These are phyloP conservation scores for Crenichthys baileyi DNA, from an alignment of 2,797 vertebrate genomes.

Conservation along the genomic window DNA sequence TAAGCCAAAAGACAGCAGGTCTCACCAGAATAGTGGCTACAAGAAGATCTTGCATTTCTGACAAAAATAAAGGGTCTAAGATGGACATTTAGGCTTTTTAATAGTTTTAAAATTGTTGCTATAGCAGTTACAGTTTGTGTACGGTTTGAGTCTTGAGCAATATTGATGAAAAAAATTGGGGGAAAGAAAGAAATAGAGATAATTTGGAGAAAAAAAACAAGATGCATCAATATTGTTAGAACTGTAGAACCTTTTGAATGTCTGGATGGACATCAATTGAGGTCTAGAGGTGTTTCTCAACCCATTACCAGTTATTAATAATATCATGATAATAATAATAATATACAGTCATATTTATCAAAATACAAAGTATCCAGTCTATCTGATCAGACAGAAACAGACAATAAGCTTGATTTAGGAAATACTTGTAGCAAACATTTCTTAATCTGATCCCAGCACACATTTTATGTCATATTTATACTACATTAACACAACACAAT, in stretches of 20 bases:
- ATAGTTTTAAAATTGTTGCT: neutral
- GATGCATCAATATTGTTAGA: too few relatives aligned
- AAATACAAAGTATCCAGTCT: neutral
- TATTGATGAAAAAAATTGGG: neutral
- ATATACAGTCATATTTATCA: neutral
- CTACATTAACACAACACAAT: too few relatives aligned
- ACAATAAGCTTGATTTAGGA: neutral
- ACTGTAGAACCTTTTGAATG: neutral
- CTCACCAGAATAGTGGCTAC: neutral
- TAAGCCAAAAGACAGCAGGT: constrained; percentile 65
- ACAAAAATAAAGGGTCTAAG: constrained; percentile 21
- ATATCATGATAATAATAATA: too few relatives aligned
- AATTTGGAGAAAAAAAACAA: neutral
- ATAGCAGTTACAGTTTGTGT: neutral
- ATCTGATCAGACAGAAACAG: neutral
- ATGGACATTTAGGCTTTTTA: constrained; percentile 1
- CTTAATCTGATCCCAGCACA: neutral
- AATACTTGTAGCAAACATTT: neutral
- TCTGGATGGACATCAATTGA: neutral
- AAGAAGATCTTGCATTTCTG: constrained; percentile 19
- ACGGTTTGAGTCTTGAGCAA: neutral
- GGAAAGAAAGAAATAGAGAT: neutral
- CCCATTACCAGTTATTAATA: too few relatives aligned
- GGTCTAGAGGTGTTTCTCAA: neutral
- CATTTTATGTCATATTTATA: neutral